A percentile compares a stretch with the other conserved stretches of the same genome.
Evolutionary conservation across 2,797 vertebrate species (phyloP).

Genomic region (Ispidina lecontei): DNA sequence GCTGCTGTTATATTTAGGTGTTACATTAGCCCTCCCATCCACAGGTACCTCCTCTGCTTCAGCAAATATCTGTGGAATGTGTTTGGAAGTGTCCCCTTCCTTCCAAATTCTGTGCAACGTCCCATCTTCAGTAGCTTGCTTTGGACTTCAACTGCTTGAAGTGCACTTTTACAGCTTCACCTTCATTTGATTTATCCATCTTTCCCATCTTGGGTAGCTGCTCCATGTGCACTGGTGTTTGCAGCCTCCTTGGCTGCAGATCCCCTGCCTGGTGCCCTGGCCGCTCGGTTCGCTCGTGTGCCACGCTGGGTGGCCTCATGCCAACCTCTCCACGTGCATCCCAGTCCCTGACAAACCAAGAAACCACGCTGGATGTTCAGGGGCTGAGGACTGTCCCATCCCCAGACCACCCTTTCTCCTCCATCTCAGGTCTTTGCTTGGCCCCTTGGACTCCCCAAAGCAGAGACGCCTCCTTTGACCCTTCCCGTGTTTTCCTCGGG

Average conservation of each 20-base stretch:
- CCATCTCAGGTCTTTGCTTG: not conserved
- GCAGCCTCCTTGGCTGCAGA: rapidly evolving
- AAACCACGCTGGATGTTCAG: not conserved
- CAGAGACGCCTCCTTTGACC: not conserved
- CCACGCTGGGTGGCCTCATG: not conserved
- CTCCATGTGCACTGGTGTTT: rapidly evolving
- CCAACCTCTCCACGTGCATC: not conserved
- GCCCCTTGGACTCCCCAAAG: not conserved
- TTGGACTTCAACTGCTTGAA: not conserved
- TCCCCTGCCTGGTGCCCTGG: not conserved
- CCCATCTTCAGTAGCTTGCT: not conserved
- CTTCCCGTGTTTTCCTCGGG: slow-evolving; percentile 34
- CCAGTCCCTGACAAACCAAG: not conserved
- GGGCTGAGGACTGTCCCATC: not conserved
- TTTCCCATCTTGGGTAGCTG: not conserved
- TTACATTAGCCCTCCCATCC: slow-evolving; percentile 44
- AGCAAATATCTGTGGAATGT: too few relatives aligned
- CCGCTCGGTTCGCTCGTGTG: not conserved
- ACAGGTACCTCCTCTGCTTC: not conserved
- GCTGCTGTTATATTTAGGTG: slow-evolving; percentile 68
- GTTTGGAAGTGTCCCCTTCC: not conserved
- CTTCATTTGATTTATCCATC: not conserved
- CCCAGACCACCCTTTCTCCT: not conserved
- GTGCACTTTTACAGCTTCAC: not conserved
- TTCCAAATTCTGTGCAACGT: not conserved